These are phyloP conservation scores for Orchestia grillus DNA, from an alignment of 1,140 invertebrate species.

Conservation along the genomic window DNA sequence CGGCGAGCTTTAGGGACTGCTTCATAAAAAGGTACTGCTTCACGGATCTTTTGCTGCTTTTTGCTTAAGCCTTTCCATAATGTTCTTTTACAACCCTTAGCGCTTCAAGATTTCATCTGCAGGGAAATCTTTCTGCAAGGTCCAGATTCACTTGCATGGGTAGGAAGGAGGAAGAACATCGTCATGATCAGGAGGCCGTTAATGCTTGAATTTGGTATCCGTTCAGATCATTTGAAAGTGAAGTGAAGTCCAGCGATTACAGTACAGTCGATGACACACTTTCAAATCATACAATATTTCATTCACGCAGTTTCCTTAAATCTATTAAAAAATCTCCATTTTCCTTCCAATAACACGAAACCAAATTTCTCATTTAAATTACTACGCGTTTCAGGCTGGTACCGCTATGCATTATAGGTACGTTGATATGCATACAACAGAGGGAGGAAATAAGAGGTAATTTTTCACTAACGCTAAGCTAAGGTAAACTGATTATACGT, in stretches of 20 bases:
- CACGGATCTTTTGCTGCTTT: neutral
- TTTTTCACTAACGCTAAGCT: too few species aligned
- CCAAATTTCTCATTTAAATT: neutral
- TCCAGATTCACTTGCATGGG: neutral
- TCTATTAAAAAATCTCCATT: neutral
- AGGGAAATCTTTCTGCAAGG: neutral
- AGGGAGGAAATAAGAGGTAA: neutral
- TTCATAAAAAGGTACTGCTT: conserved; percentile 13
- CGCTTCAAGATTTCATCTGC: neutral
- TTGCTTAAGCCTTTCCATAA: neutral
- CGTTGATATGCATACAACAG: neutral
- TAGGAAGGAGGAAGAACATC: neutral
- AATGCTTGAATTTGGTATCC: neutral
- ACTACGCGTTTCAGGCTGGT: neutral
- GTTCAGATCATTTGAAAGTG: neutral
- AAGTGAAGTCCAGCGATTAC: neutral
- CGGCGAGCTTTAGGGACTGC: neutral
- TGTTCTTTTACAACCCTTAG: neutral
- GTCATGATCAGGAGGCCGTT: neutral
- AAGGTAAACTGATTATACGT: too few species aligned
- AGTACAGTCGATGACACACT: neutral
- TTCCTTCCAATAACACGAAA: neutral
- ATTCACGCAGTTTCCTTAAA: neutral
- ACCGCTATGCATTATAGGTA: neutral
- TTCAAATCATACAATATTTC: neutral